A percentile compares a stretch with the other conserved stretches of the same genome.
These are phyloP conservation scores for Morone chrysops DNA, from an alignment of 2,113 vertebrate genomes.

Conservation along the genomic window DNA sequence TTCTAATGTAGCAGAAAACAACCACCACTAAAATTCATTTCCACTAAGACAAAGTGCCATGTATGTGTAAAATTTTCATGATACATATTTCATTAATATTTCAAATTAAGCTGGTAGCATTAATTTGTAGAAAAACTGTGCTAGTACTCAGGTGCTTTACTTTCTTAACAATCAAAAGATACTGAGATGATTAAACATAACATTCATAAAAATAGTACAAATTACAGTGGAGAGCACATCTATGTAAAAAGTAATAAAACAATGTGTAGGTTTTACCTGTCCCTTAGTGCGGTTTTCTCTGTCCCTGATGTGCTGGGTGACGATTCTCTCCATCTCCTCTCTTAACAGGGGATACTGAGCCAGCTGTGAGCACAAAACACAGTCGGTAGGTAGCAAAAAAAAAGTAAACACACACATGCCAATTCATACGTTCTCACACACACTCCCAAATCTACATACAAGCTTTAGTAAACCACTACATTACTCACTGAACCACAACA, in stretches of 20 bases:
- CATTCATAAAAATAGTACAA: background rate
- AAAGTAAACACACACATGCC: slow-evolving; percentile 24
- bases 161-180: background rate
- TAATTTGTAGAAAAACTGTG: background rate
- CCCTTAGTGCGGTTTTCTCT: slow-evolving; percentile 94
- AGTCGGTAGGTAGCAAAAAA: slow-evolving; percentile 70
- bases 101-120: too few relatives aligned
- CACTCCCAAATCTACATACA: slow-evolving; percentile 25
- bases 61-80: too few relatives aligned
- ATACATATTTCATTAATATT: too few relatives aligned
- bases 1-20: too few relatives aligned
- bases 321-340: slow-evolving; percentile 99
- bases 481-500: slow-evolving; percentile 55
- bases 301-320: slow-evolving; percentile 97
- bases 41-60: too few relatives aligned
- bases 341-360: slow-evolving; percentile 96
- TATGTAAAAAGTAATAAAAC: background rate
- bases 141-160: background rate
- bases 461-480: slow-evolving; percentile 21
- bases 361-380: slow-evolving; percentile 86
- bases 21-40: too few relatives aligned
- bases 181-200: background rate
- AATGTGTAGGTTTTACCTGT: slow-evolving; percentile 85
- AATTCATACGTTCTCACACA: background rate
- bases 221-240: background rate